Evolutionary conservation across 2,888 invertebrate genomes (phyloP).

Genomic region (Caenorhabditis uteleia): DNA sequence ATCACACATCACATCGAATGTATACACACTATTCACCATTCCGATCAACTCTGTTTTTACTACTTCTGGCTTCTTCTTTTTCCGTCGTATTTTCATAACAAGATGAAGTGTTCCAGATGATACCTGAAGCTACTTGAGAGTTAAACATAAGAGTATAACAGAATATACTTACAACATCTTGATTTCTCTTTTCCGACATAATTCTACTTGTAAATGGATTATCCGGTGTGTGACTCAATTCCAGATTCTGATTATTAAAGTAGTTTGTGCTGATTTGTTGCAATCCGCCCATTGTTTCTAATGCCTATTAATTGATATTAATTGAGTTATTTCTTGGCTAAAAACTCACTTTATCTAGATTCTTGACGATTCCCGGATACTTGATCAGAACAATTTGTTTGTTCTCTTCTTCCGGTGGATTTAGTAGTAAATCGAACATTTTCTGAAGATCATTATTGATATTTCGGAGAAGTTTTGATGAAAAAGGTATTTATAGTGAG

Average conservation of each 20-base stretch:
- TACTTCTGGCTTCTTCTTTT: conserved; percentile 34
- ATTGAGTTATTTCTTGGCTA: not conserved
- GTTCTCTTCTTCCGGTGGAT: not conserved
- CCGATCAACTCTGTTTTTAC: conserved; percentile 44
- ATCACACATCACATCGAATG: conserved; percentile 77
- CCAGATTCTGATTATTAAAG: conserved; percentile 45
- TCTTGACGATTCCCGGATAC: conserved; percentile 66
- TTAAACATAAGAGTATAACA: not conserved
- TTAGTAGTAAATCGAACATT: not conserved
- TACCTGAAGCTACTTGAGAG: conserved; percentile 16
- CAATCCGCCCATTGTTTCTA: conserved; percentile 64
- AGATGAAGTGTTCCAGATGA: conserved; percentile 59
- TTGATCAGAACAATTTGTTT: conserved; percentile 57
- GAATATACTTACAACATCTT: conserved; percentile 27
- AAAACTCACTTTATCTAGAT: conserved; percentile 51
- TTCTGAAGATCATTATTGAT: too few species aligned
- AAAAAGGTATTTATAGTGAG: too few species aligned
- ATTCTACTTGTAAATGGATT: conserved; percentile 69
- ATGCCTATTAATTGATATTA: conserved; percentile 21
- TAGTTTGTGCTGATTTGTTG: conserved; percentile 48
- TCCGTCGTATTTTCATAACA: conserved; percentile 54
- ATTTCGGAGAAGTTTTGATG: too few species aligned
- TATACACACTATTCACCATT: conserved; percentile 58
- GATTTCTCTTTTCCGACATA: conserved; percentile 53
- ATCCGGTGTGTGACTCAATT: conserved; percentile 58